Base-by-base conservation (phyloP, 1,140 invertebrate species). In the Rhynchophorus ferrugineus region DNA sequence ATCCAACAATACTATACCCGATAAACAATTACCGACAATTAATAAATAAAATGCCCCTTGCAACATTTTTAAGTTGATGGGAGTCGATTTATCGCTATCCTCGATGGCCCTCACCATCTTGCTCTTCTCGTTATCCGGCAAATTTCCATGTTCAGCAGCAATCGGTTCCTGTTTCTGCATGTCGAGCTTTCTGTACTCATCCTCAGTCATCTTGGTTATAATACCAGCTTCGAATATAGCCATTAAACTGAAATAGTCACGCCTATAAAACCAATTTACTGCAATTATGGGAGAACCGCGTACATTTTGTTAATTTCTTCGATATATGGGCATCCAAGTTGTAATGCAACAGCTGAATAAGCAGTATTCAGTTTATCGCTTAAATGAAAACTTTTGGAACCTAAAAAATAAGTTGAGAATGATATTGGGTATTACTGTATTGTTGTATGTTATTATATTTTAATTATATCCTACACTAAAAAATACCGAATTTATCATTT, bases 321-420 rank as follows among this genome's bases (percentile, higher is more conserved):
- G 14, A 82, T 69, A 60, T 79, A 85, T 16, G 81, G 82, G 58
- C 81, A 83, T 3, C 82, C 82, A 18, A 78, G 73, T 70, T 84
- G 82, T n/a, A 85, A 69, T 2, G 83, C 82, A 17, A 85, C 82
- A 0, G 82, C 82, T 2, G 83, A 84, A 63, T 84, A 85, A 35
- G 81, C 73, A 0, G 82, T 85, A 57, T 81, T 83, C 2, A 84
- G 65, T 63, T 84, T 84, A 65, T 84, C 80, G 61, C 82, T 84
- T 9, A 85, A 62, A 66, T 84, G 82, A 65, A 84, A 85, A 67
- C 82, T 78, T 56, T 78, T 75, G 1, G 77, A 70, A 5, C 81
- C 81, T 78, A 66, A 46, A 65, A 65, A 54, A 45, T 45, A 57
- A 36, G 52, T 22, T 33, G 17, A 54, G 44, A 17, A 48, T 44